These are phyloP conservation scores for Eublepharis macularius DNA, from an alignment of 2,113 vertebrate species.

Conservation along the genomic window DNA sequence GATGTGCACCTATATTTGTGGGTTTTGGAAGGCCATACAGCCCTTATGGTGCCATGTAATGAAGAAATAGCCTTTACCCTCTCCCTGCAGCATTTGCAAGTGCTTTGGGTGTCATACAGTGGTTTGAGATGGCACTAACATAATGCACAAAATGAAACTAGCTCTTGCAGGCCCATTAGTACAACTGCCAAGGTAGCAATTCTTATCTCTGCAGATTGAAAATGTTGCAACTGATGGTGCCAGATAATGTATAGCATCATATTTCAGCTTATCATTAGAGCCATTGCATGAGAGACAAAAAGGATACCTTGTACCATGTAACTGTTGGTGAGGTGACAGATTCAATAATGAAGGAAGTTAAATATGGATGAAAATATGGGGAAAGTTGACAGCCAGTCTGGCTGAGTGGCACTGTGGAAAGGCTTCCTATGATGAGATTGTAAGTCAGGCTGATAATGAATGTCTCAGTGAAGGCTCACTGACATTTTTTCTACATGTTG, in stretches of 20 bases:
- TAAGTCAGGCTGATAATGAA: neutral
- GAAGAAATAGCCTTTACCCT: neutral
- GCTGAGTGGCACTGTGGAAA: neutral
- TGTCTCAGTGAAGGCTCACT: neutral
- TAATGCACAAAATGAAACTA: neutral
- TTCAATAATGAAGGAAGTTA: neutral
- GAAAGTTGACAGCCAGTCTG: neutral
- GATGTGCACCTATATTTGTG: neutral
- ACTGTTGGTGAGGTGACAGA: neutral
- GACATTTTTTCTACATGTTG: slow-evolving; percentile 14
- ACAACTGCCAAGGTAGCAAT: neutral
- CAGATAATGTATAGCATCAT: neutral
- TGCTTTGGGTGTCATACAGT: neutral
- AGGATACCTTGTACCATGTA: rapidly evolving
- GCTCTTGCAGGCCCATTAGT: neutral
- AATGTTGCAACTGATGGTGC: rapidly evolving
- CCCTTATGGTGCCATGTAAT: neutral
- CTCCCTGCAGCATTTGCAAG: neutral
- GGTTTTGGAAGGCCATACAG: neutral
- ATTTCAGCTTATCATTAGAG: neutral
- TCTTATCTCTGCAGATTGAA: neutral
- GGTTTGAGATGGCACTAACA: neutral
- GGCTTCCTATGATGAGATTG: neutral
- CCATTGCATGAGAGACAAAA: neutral
- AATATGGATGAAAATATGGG: slow-evolving; percentile 4